Evolutionary conservation across 1,140 invertebrate species (phyloP).

Genomic region (Plodia interpunctella): DNA sequence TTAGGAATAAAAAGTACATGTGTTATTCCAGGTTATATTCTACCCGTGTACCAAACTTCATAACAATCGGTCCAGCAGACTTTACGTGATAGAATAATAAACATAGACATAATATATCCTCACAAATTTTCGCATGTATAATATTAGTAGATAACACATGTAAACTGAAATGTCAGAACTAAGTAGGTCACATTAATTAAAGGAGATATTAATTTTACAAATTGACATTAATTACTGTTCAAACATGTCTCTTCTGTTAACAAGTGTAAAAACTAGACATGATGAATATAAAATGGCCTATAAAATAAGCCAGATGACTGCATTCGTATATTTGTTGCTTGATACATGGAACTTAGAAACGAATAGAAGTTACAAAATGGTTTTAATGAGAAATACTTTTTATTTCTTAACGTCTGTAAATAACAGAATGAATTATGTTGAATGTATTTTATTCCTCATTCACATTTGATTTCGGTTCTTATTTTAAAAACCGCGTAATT

Average conservation of each 20-base stretch:
- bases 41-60: no score
- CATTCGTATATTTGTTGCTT: not conserved
- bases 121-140: no score
- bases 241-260: not conserved
- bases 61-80: no score
- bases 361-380: not conserved
- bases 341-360: not conserved
- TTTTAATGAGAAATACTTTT: not conserved
- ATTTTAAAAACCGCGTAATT: no score
- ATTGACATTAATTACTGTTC: not conserved
- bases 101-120: no score
- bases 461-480: no score
- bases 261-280: not conserved
- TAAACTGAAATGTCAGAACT: not conserved
- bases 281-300: not conserved
- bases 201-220: not conserved
- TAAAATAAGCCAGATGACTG: conserved; percentile 4
- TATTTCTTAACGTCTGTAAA: not conserved
- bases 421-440: no score
- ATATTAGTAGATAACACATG: not conserved
- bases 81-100: no score
- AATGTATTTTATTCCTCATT: no score
- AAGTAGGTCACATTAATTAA: not conserved
- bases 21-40: no score
- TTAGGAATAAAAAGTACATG: no score